Base-by-base conservation (phyloP, 2,888 invertebrate species). In the Danaus chrysippus region DNA sequence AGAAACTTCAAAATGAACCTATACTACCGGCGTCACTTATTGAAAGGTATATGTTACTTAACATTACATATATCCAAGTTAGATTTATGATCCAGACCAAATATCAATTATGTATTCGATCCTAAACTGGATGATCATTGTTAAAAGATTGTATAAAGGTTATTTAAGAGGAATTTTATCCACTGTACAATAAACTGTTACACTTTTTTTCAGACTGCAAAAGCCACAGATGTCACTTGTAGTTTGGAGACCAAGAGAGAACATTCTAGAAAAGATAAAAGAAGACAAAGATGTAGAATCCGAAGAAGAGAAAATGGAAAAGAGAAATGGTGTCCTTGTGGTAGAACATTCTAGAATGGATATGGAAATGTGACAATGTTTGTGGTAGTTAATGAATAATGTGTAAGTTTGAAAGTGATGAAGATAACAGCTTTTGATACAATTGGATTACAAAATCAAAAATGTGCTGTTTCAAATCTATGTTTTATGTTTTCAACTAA, bases 171-270 rank as follows among this genome's bases (percentile, higher is more conserved):
- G 8, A 34, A 34, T 34, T 34, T 1, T 34, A 34, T 34, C 6
- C 23, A 34, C 23, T 34, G 23, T 34, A 34, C 23, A 34, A 34
- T 34, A 6, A 34, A 34, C 23, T 43, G 11, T 41, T 12, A n/a
- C 34, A 19, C 57, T 58, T 41, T 52, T 52, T 76, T 86, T 66
- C 71, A 93, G 92, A 76, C 84, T 93, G 71, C 93, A 94, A 72
- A 93, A 94, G 76, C 96, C 96, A 0, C 94, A 94, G 73, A 95
- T 95, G 85, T 96, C 96, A 3, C 78, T 96, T 68, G 95, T 96
- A 1, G 92, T 96, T 10, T 96, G 96, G 96, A 94, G 95, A 76
- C 96, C 96, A 0, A 93, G 95, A 61, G 92, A 92, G 34, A 89
- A 91, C 68, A 85, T 92, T 10, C 66, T 91, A 57, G 78, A 76